Evolutionary conservation across 1,140 invertebrate species (phyloP).

Genomic region (Cyclina sinensis): DNA sequence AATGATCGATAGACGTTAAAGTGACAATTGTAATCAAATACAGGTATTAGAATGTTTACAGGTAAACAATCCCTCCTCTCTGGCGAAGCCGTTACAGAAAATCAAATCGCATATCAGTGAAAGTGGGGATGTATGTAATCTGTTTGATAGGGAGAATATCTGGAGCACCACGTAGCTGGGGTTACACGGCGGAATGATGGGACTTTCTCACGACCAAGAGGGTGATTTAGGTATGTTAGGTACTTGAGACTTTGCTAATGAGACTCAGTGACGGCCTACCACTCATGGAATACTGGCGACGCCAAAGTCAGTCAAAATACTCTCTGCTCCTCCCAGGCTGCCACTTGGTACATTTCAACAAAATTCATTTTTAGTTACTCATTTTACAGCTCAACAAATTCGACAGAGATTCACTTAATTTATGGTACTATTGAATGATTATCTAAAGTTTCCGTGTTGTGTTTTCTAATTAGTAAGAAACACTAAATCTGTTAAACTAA

Average conservation of each 20-base stretch:
- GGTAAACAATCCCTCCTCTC: slow-evolving; percentile 61
- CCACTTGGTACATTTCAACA: neutral
- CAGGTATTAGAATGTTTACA: slow-evolving; percentile 59
- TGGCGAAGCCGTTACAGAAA: slow-evolving; percentile 56
- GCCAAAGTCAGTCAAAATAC: slow-evolving; percentile 26
- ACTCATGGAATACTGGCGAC: slow-evolving; percentile 42
- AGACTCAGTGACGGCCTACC: slow-evolving; percentile 48
- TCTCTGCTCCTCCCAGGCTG: neutral
- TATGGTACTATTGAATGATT: too few relatives aligned
- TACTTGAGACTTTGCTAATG: slow-evolving; percentile 35
- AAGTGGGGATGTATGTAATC: slow-evolving; percentile 59
- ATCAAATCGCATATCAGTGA: slow-evolving; percentile 48
- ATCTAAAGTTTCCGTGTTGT: too few relatives aligned
- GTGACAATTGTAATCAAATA: slow-evolving; percentile 66
- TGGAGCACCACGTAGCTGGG: neutral
- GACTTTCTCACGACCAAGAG: slow-evolving; percentile 51
- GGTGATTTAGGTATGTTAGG: slow-evolving; percentile 29
- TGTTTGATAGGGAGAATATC: slow-evolving; percentile 48
- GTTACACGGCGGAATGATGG: slow-evolving; percentile 19
- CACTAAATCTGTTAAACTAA: too few relatives aligned
- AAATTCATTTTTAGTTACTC: slow-evolving; percentile 6
- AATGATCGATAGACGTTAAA: slow-evolving; percentile 48
- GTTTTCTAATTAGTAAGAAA: too few relatives aligned
- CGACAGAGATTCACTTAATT: too few relatives aligned
- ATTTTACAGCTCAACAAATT: too few relatives aligned